Evolutionary conservation across 2,797 vertebrate species (phyloP).

Genomic region (Liparis tanakae): DNA sequence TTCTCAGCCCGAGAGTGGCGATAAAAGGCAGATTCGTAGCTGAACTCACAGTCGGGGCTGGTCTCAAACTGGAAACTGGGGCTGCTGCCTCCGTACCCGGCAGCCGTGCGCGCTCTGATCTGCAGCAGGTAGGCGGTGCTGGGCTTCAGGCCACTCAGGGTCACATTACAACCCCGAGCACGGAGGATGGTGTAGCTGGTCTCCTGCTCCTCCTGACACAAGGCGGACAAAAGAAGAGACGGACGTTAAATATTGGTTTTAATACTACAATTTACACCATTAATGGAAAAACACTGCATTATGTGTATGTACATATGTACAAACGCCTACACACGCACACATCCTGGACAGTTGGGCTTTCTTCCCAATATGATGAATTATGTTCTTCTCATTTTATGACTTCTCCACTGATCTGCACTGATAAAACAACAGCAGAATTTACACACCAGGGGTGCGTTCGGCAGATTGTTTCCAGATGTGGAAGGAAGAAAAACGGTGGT

Average conservation of each 20-base stretch:
- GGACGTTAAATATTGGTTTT: conserved; percentile 14
- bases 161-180: conserved; percentile 93
- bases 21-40: neutral
- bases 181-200: conserved; percentile 98
- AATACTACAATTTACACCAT: neutral
- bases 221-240: conserved; percentile 8
- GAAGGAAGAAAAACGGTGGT: conserved; percentile 23
- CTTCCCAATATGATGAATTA: conserved; percentile 65
- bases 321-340: conserved; percentile 25
- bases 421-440: conserved; percentile 76
- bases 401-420: conserved; percentile 72
- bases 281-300: conserved; percentile 21
- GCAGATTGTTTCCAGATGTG: conserved; percentile 78
- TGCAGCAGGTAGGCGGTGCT: conserved; percentile 96
- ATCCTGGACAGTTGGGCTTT: conserved; percentile 44
- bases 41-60: conserved; percentile 92
- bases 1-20: neutral
- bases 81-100: conserved; percentile 94
- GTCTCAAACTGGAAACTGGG: conserved; percentile 98
- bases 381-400: conserved; percentile 67
- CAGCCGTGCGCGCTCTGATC: conserved; percentile 95
- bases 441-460: conserved; percentile 49
- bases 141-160: conserved; percentile 93
- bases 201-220: conserved; percentile 94
- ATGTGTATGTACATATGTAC: conserved; percentile 20